phyloP scores from a whole-genome alignment of 2,113 vertebrate species.

The Boleophthalmus pectinirostris region DNA sequence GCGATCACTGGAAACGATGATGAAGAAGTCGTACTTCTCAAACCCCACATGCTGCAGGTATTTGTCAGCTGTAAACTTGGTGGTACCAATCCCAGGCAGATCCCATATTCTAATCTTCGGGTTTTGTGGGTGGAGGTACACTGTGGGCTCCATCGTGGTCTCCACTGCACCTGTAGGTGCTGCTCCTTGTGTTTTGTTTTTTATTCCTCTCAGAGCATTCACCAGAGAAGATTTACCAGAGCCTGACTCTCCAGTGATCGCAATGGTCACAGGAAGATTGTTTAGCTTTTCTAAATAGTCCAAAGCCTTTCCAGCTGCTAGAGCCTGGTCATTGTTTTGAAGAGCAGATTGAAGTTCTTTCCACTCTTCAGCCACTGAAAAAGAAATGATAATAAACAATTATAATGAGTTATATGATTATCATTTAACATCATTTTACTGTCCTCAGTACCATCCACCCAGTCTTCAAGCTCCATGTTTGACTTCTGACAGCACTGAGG shows the following conservation, averaged over 20 bases:
- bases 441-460: too few relatives aligned
- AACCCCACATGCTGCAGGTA: too few relatives aligned
- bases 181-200: not conserved
- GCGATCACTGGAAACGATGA: too few relatives aligned
- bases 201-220: not conserved
- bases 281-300: not conserved
- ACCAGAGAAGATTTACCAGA: slow-evolving; percentile 4
- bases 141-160: not conserved
- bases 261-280: not conserved
- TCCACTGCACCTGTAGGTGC: not conserved
- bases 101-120: not conserved
- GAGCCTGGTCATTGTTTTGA: not conserved
- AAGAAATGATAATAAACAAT: not conserved
- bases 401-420: too few relatives aligned
- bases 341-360: not conserved
- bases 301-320: not conserved
- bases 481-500: too few relatives aligned
- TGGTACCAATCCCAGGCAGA: too few relatives aligned
- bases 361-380: not conserved
- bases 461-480: too few relatives aligned
- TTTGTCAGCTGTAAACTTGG: too few relatives aligned
- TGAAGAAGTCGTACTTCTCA: too few relatives aligned
- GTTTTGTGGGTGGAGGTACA: not conserved
- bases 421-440: not conserved
- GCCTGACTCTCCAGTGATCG: not conserved